Evolutionary conservation across 2,888 invertebrate species (phyloP), one percentile per base, ranked within the genome.

Genomic region (Suillia variegata): DNA sequence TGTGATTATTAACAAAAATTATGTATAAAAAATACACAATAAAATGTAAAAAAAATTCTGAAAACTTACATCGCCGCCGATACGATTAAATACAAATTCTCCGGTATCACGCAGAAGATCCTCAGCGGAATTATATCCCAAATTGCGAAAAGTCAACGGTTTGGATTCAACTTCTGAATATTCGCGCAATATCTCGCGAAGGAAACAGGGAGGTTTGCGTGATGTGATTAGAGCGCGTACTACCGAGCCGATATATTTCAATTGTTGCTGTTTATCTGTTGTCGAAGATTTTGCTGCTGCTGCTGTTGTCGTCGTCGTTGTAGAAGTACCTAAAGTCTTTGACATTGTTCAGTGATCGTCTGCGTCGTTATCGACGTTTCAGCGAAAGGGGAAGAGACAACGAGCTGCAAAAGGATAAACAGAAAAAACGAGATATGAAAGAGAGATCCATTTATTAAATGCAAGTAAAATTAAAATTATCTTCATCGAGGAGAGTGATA

Each of bases 81-180:
- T 83, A 18, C 73, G 74, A 66, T 82, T 82, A n/a, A 82, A 82
- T 8, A 85, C 80, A 68, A 84, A 85, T 70, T 89, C 84, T 24
- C 86, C 85, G 12, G 88, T 86, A 17, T 86, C 84, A 63, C 84
- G 84, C 33, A 91, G 82, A 62, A 91, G 83, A 34, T 87, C 86
- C 61, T 87, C 86, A 8, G 90, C 78, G 8, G 82, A 80, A 38
- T 80, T 70, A 78, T 83, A 89, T 4, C 90, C 90, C 57, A 89
- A 80, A 67, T 83, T 83, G 59, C 79, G 82, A 69, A 80, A 90
- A 5, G 90, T 90, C 68, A 91, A 87, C 67, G 81, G 80, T 73
- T 85, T 85, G 22, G 89, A 89, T 74, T 88, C 86, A 22, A 90
- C 76, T 66, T 85, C 85, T 54, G 78, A 80, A 76, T 88, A 90